Evolutionary conservation across 2,113 vertebrate species (phyloP).

Genomic region (Tretioscincus oriximinensis): DNA sequence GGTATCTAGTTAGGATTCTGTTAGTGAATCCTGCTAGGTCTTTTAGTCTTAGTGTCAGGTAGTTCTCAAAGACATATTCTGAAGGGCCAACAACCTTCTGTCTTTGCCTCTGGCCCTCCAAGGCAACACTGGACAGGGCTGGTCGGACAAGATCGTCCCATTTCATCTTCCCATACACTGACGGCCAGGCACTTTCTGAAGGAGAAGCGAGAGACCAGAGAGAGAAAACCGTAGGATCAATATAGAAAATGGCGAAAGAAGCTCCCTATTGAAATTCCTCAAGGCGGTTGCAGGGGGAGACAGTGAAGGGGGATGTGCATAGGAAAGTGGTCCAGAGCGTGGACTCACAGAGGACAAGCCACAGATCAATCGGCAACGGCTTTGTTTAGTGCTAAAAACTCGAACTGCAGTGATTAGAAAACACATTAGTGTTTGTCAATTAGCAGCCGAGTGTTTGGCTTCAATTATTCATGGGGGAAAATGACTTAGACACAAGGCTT

Average conservation of each 20-base stretch:
- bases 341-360: constrained; percentile 71
- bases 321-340: constrained; percentile 38
- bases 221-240: constrained; percentile 52
- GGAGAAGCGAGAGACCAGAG: constrained; percentile 28
- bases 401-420: constrained; percentile 99
- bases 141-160: not conserved
- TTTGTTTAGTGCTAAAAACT: constrained; percentile 98
- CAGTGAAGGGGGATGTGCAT: too few relatives aligned
- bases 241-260: constrained; percentile 71
- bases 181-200: not conserved
- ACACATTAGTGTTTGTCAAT: constrained; percentile 99
- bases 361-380: constrained; percentile 92
- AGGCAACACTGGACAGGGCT: not conserved
- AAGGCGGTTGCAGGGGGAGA: constrained; percentile 2
- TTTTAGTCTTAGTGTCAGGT: too few relatives aligned
- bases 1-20: too few relatives aligned
- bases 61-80: too few relatives aligned
- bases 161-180: not conserved
- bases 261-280: constrained; percentile 70
- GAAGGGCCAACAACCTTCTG: too few relatives aligned
- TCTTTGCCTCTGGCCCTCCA: too few relatives aligned
- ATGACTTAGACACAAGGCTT: constrained; percentile 86
- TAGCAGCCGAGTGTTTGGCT: constrained; percentile 91
- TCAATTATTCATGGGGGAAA: constrained; percentile 97
- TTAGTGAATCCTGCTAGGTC: too few relatives aligned